Base-by-base conservation (phyloP, 1,140 invertebrate species). In the Ectropis grisescens region DNA sequence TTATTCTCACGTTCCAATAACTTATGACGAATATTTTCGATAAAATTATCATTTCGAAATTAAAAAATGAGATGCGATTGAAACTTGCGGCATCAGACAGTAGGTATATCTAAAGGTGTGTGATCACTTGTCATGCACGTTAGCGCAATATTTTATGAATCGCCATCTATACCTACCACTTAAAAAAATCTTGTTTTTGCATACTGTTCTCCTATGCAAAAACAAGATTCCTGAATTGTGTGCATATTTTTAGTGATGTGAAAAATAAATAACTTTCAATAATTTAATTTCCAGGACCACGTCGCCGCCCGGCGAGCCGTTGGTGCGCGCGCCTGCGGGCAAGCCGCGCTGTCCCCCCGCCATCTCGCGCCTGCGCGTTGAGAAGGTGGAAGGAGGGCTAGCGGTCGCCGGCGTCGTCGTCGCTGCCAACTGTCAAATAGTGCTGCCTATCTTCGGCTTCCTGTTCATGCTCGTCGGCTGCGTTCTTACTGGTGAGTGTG, bases 351-450 rank as follows among this genome's bases (percentile, higher is more conserved):
- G 86, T 61, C 86, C 87, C 30, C 82, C 86, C 2, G 79, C 79
- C 12, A 70, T 82, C 37, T 79, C 79, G 3, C 82, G 88, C 9
- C 79, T 90, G 13, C 84, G 88, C 23, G 88, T 90, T 33, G 89
- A 90, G 67, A 90, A 90, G 68, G 89, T 90, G 57, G 89, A 91
- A 67, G 89, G 89, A 23, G 89, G 89, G 3, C 76, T 91, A 31
- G 86, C 90, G 62, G 88, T 91, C 8, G 89, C 89, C 1, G 90
- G 90, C 1, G 88, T 91, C 11, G 88, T 90, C 7, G 87, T 91
- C 22, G 89, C 89, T 11, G 89, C 89, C 38, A 91, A 90, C 70
- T 91, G 90, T 65, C 89, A 91, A 58, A 88, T 91, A 34, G 87
- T 90, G 16, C 82, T 91, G 38, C 90, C 90, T 3, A 88, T 89